Evolutionary conservation across 2,797 vertebrate genomes (phyloP).

Genomic region (Anguilla pacifica): DNA sequence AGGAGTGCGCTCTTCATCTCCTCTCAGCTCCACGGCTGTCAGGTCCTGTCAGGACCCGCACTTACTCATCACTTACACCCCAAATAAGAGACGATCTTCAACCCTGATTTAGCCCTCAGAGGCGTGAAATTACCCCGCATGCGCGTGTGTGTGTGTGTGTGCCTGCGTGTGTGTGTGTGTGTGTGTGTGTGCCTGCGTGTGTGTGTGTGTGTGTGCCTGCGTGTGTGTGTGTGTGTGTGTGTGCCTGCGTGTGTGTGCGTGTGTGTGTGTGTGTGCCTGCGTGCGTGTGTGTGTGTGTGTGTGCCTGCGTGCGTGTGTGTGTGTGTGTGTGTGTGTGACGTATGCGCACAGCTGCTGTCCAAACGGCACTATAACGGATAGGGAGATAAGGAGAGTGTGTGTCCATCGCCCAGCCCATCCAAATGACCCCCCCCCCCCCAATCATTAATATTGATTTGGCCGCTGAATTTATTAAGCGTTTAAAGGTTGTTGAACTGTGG

Average conservation of each 20-base stretch:
- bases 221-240: background rate
- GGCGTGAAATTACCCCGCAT: conserved; percentile 17
- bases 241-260: no score
- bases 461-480: conserved; percentile 41
- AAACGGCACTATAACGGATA: background rate
- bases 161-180: no score
- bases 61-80: conserved; percentile 61
- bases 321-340: no score
- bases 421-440: background rate
- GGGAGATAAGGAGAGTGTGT: conserved; percentile 37
- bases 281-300: no score
- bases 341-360: background rate
- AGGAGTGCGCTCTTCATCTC: conserved; percentile 72
- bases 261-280: no score
- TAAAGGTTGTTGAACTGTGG: conserved; percentile 24
- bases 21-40: conserved; percentile 56
- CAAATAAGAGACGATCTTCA: conserved; percentile 63
- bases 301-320: no score
- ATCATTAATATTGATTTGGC: conserved; percentile 40
- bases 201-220: conserved; percentile 1
- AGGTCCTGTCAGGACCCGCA: conserved; percentile 52
- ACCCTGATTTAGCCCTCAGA: conserved; percentile 41
- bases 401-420: background rate
- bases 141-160: no score
- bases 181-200: no score